Base-by-base conservation (phyloP, 1,140 invertebrate species). In the Rhyzopertha dominica region DNA sequence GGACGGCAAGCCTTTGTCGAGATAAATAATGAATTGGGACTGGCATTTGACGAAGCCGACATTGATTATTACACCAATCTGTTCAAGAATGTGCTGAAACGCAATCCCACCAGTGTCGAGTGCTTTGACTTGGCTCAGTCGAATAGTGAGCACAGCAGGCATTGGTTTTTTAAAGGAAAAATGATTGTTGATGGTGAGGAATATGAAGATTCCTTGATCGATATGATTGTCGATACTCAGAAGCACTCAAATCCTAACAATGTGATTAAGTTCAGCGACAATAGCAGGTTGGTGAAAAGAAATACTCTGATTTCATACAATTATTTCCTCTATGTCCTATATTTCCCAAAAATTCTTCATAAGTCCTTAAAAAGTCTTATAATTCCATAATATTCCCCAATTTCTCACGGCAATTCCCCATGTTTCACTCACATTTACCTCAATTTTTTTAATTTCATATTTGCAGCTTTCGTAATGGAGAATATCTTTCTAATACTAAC, bases 71-170 rank as follows among this genome's bases (percentile, higher is more conserved):
- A 95, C 56, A 85, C 83, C 26, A 72, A 88, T 51, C 61, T 95
- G 9, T 95, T 94, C 71, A 70, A 75, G 42, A 74, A 82, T 35
- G 85, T 87, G 53, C 68, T 95, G 1, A 85, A 88, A 50, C 75
- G 94, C 30, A 95, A 98, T 74, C 95, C 95, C 10, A 98, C 95
- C 0, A 96, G 88, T 66, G 93, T 98, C 0, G 95, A 99, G 68
- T 87, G 95, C 56, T 97, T 98, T 74, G 95, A 98, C 74, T 77
- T 98, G 35, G 95, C 95, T n/a, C 95, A 99, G 69, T 95, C 92
- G 12, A 98, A 98, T 65, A 95, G 88, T 69, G 90, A 95, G 64
- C 90, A 94, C 63, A 92, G 88, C 42, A 73, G 90, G 5, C 90
- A 95, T 72, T 93, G 90, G 90, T 93, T 95, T 66, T 94, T 94